Base-by-base conservation (phyloP, 2,797 vertebrate species). In the Pristis pectinata region DNA sequence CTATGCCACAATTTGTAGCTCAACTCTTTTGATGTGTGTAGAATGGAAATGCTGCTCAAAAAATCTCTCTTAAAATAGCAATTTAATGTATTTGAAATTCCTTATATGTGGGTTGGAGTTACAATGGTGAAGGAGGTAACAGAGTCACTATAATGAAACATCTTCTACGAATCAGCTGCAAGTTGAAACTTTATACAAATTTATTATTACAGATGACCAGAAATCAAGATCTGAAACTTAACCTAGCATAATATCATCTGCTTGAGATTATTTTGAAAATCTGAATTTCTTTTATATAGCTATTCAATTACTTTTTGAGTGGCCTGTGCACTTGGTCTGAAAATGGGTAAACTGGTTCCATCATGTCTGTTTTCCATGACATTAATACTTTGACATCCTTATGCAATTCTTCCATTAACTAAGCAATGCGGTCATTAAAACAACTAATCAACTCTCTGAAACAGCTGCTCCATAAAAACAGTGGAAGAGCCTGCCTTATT, bases 401-500 rank as follows among this genome's bases (percentile, higher is more conserved):
- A 13, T 41, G n/a, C 59, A 91, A 91, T 91, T 91, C n/a, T 24
- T 67, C 87, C 61, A 61, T 67, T 67, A 91, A 91, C n/a, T 53
- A 67, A 9, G 87, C 59, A 91, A 91, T 67, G 59, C 37, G n/a
- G 17, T 91, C 67, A 67, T 67, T 67, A 24, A 64, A 91, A 91
- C 64, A 61, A 91, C 61, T 91, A 91, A 91, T 91, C 87, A 91
- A 67, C 82, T 77, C 74, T 34, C 74, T 83, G 82, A 30, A 83
- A 27, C 85, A 89, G 56, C 85, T 91, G 87, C 59, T 67, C 61
- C 34, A 72, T 64, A 7, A 8, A 64, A 91, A 34, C 59, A n/a
- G 59, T 91, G n/a, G 87, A 24, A 64, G 10, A 67, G 59, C n/a
- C 2, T 67, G 61, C 61, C 67, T 91, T 64, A 41, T 22, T 3